Evolutionary conservation across 2,113 vertebrate species (phyloP).

Genomic region (Parotia lawesii): DNA sequence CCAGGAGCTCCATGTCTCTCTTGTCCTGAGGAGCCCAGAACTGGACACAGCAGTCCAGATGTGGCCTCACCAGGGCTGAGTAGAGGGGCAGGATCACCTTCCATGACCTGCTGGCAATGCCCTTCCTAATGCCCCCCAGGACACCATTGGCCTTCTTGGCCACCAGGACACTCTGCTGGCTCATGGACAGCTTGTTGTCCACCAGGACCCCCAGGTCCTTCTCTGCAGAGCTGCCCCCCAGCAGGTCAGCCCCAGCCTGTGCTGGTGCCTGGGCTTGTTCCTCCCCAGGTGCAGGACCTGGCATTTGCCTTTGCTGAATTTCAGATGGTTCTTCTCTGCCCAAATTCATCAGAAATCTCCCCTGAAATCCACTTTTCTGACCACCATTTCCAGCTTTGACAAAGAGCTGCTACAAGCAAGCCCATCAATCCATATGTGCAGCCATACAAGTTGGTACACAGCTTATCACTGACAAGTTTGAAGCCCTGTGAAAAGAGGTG

Average conservation of each 20-base stretch:
- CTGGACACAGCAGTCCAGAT: not conserved
- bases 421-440: fast-evolving
- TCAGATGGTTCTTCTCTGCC: not conserved
- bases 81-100: not conserved
- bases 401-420: not conserved
- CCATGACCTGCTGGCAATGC: not conserved
- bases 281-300: not conserved
- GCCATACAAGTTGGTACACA: not conserved
- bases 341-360: fast-evolving
- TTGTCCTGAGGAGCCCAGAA: not conserved
- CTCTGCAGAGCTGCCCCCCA: not conserved
- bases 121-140: not conserved
- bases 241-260: not conserved
- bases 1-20: not conserved
- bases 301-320: not conserved
- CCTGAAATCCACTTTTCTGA: not conserved
- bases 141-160: fast-evolving
- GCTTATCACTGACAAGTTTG: not conserved
- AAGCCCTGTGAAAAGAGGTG: not conserved
- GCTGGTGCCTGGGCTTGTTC: not conserved
- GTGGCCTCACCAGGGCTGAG: not conserved
- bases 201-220: not conserved
- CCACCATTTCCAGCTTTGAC: not conserved
- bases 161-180: not conserved
- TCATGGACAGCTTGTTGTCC: not conserved